A percentile compares a stretch with the other conserved stretches of the same genome.
These are phyloP conservation scores for Phocides pigmalion DNA, from an alignment of 1,140 invertebrate species.

Conservation along the genomic window DNA sequence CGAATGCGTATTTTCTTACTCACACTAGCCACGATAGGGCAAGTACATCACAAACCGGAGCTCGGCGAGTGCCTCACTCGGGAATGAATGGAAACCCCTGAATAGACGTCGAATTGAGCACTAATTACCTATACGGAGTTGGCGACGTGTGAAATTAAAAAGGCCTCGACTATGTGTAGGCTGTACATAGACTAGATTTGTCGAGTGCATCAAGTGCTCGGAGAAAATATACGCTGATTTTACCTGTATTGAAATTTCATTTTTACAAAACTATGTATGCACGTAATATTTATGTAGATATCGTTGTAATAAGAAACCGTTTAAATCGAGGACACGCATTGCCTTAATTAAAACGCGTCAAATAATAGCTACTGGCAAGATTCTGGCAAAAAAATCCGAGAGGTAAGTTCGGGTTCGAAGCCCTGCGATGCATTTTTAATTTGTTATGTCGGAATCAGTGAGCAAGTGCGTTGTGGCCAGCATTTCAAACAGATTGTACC, in stretches of 20 bases:
- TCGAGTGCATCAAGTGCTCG: conserved; percentile 25
- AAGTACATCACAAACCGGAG: conserved; percentile 15
- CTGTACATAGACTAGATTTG: conserved; percentile 31
- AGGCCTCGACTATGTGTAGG: conserved; percentile 40
- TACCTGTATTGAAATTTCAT: conserved; percentile 22
- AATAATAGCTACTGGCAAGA: too few relatives aligned
- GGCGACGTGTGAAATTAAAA: conserved; percentile 80
- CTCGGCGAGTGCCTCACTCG: conserved; percentile 54
- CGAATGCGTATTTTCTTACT: conserved; percentile 6
- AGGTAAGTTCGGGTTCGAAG: too few relatives aligned
- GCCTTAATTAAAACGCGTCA: too few relatives aligned
- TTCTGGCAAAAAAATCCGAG: too few relatives aligned
- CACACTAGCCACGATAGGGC: conserved; percentile 26
- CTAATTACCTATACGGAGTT: conserved; percentile 78
- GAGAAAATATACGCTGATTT: conserved; percentile 25
- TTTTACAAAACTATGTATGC: background rate
- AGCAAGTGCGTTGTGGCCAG: background rate
- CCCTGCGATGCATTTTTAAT: too few relatives aligned
- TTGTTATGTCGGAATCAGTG: too few relatives aligned
- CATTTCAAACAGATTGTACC: background rate
- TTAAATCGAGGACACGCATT: too few relatives aligned
- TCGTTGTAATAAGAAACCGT: too few relatives aligned
- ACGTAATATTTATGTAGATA: background rate
- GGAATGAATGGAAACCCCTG: conserved; percentile 58
- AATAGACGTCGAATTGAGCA: conserved; percentile 76